A percentile compares a stretch with the other conserved stretches of the same genome.
Evolutionary conservation across 1,140 invertebrate species (phyloP).

Genomic region (Lamellibrachia luymesi): DNA sequence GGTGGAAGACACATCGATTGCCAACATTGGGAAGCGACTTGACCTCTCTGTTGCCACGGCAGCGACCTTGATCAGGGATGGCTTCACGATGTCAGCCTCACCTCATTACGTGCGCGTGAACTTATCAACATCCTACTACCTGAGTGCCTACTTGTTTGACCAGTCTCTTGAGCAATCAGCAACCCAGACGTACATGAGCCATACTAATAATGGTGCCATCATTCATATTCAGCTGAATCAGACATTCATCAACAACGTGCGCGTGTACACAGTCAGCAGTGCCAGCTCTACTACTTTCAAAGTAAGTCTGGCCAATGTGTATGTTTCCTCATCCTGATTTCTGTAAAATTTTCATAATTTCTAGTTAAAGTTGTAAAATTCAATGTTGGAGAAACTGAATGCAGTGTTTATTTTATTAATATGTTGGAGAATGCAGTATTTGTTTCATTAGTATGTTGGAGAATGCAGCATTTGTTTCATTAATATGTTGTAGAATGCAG

Average conservation of each 20-base stretch:
- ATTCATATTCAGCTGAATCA: conserved; percentile 33
- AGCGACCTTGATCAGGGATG: background rate
- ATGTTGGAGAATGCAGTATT: too few species aligned
- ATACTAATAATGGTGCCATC: conserved; percentile 26
- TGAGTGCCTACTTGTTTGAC: conserved; percentile 40
- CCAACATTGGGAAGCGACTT: conserved; percentile 38
- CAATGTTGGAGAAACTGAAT: too few species aligned
- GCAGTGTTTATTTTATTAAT: too few species aligned
- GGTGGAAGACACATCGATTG: conserved; percentile 33
- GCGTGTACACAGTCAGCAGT: conserved; percentile 31
- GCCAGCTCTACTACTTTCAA: too few species aligned
- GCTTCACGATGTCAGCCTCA: background rate
- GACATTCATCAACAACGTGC: conserved; percentile 36
- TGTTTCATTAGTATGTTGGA: too few species aligned
- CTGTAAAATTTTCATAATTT: background rate
- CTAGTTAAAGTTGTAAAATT: too few species aligned
- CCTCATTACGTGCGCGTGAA: background rate
- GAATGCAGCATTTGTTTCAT: too few species aligned
- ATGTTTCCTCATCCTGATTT: background rate
- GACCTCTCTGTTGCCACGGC: conserved; percentile 28
- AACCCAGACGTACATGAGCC: conserved; percentile 33
- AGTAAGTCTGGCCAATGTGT: too few species aligned
- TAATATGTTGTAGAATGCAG: too few species aligned
- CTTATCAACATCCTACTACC: background rate
- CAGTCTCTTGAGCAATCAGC: conserved; percentile 32